Conservation (phyloP, 2,888 invertebrate species). For the Graphium colonna region DNA sequence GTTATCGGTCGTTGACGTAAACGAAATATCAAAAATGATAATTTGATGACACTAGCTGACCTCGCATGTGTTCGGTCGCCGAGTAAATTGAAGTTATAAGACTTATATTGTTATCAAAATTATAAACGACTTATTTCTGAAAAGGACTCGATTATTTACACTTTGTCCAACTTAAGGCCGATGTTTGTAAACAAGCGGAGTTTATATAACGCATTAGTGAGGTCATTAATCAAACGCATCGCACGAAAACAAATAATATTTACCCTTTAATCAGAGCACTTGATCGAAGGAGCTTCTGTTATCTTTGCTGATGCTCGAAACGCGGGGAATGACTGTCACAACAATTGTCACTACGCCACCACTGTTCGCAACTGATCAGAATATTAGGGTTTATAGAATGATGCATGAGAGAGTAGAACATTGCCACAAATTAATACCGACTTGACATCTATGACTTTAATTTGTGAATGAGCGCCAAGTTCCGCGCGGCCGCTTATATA, state of each 20-base stretch:
- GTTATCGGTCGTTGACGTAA: constrained; percentile 51
- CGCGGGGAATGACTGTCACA: constrained; percentile 72
- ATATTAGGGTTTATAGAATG: constrained; percentile 53
- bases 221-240: constrained; percentile 16
- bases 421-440: constrained; percentile 71
- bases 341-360: constrained; percentile 77
- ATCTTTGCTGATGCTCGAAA: constrained; percentile 72
- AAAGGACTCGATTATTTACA: neutral
- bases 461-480: constrained; percentile 58
- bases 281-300: constrained; percentile 49
- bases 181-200: constrained; percentile 18
- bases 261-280: constrained; percentile 63
- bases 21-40: constrained; percentile 40
- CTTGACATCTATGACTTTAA: constrained; percentile 63
- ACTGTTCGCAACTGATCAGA: constrained; percentile 65
- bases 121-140: constrained; percentile 1
- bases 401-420: constrained; percentile 74
- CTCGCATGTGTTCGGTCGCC: constrained; percentile 9
- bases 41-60: constrained; percentile 32
- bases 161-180: neutral
- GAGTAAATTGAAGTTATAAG: neutral
- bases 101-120: neutral
- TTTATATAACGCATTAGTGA: constrained; percentile 6
- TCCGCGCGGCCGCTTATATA: constrained; percentile 54
- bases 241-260: constrained; percentile 55